Evolutionary conservation across 2,797 vertebrate species (phyloP).

Genomic region (Ctenosaura bakeri): DNA sequence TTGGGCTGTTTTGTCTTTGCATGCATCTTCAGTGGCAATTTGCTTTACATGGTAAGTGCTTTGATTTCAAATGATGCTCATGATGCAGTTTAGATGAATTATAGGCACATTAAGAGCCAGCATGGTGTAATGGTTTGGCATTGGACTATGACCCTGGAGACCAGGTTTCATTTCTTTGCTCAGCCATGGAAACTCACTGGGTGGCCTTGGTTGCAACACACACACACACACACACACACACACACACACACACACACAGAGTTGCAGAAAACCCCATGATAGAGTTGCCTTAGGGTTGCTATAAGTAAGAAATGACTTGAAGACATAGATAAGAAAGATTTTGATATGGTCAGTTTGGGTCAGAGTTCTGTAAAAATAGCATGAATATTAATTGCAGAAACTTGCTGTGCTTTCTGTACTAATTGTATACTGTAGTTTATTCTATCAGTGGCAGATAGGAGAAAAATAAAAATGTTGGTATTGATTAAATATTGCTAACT

Average conservation of each 20-base stretch:
- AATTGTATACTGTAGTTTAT: not conserved
- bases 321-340: not conserved
- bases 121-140: too few species aligned
- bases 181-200: too few species aligned
- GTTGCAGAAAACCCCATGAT: too few species aligned
- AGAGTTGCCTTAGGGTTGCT: too few species aligned
- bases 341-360: not conserved
- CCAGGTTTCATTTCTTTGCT: too few species aligned
- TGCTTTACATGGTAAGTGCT: conserved; percentile 16
- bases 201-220: too few species aligned
- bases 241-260: too few species aligned
- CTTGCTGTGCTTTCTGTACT: not conserved
- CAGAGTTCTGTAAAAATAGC: not conserved
- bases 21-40: rapidly evolving
- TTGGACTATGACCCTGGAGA: too few species aligned
- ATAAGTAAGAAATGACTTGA: too few species aligned
- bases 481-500: not conserved
- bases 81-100: conserved; percentile 12
- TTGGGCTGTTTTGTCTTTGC: conserved; percentile 15
- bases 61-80: not conserved
- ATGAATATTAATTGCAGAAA: not conserved
- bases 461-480: not conserved
- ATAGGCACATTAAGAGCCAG: not conserved
- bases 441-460: not conserved
- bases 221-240: too few species aligned